Evolutionary conservation across 2,113 vertebrate species (phyloP), one percentile per base, ranked within the genome.

Genomic region (Arenaria interpres): DNA sequence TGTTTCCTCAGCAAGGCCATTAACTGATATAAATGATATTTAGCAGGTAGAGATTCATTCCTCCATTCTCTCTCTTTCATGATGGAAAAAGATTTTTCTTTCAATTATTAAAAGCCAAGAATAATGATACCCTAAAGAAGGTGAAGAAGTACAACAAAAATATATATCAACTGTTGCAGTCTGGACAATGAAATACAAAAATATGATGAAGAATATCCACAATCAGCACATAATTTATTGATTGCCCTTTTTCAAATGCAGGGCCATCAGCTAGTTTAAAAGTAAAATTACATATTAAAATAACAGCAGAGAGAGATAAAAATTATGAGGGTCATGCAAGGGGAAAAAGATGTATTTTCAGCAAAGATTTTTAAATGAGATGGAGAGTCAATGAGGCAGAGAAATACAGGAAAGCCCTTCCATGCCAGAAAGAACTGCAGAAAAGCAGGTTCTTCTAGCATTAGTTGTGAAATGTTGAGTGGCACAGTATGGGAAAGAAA

Each of bases 301-400:
- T 96, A 96, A 96, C 95, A 96, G 84, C 84, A 93, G 81, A 94
- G 86, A 89, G 90, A 96, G 67, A 89, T 16, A 94, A 94, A 97
- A 97, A 97, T 94, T 96, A 95, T 68, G 89, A 95, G 93, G 93
- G 95, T 96, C 94, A 96, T 9, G 64, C 85, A 96, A 97, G 93
- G 93, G 79, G 88, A 93, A 97, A 95, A 97, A 97, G 85, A 95
- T 97, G 92, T 96, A 95, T 95, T 95, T 96, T 96, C 96, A 96
- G 97, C 96, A 96, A 94, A 96, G 96, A 94, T 93, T 93, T 96
- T 92, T 87, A 97, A 96, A 96, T 94, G 85, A 97, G 94, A 91
- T 95, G 75, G 87, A 81, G 85, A 95, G 94, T 89, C 96, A 97
- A 96, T 94, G 87, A 97, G 92, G 92, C 93, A 94, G 71, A 95